Evolutionary conservation across 23 tunicate species (phyloP), one percentile per base, ranked within the genome.

Genomic region (Corella eumyota): DNA sequence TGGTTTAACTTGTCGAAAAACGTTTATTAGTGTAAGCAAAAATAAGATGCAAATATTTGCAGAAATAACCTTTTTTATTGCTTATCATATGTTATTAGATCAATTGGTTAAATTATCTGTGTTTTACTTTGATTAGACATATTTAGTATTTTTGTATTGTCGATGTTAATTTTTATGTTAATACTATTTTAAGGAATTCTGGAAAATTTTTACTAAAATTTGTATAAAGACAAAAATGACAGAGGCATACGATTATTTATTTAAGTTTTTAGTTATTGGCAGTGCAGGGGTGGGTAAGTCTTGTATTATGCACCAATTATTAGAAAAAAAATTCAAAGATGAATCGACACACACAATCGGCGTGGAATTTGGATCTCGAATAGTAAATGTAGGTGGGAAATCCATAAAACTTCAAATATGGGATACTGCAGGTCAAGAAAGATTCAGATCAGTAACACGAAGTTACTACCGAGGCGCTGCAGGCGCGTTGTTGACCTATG

Each of bases 351-450:
- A 84, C 64, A 84, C 94, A 3, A 84, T 84, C 20, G 94, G 94
- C 3, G 94, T 84, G 0, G 94, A 84, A 52, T 84, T 84, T 58
- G 94, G 94, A 40, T 75, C 94, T 0, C 63, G 80, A 26, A 52
- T 84, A 32, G 71, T 75, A 25, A 46, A 72, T 45, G 81, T 80
- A 55, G 94, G 76, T 47, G 94, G 94, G 15, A 84, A 84, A 58
- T 54, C 83, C 1, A 67, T 84, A 23, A 84, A 84, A 60, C 58
- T 84, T 7, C 94, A 84, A 57, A 84, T 84, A 35, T 84, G 94
- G 94, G 94, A 84, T 54, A 84, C 94, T 27, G 94, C 94, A 25
- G 94, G 94, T 3, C 94, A 84, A 46, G 94, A 84, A 51, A 62
- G 94, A 26, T 84, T 84, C 50, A 84, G 94, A 49, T 84, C 94